Evolutionary conservation across 2,888 invertebrate species (phyloP).

Genomic region (Drosophila mayaguana): DNA sequence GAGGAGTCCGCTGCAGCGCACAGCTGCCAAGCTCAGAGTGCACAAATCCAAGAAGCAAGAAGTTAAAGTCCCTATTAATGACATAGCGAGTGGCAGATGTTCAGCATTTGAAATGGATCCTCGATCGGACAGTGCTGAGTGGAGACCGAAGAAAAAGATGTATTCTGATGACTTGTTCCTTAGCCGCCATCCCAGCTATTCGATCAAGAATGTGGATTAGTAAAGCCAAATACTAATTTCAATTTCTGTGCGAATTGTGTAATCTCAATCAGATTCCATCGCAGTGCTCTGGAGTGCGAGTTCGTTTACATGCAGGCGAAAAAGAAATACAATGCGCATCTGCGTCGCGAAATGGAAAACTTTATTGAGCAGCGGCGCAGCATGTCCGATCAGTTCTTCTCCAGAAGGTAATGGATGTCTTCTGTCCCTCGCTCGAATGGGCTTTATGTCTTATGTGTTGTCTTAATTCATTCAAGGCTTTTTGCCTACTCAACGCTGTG

Average conservation of each 20-base stretch:
- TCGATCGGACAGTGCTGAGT: background rate
- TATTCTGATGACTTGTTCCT: slow-evolving; percentile 34
- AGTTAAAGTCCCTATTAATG: no score
- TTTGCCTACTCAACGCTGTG: slow-evolving; percentile 44
- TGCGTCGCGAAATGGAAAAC: slow-evolving; percentile 35
- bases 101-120: no score
- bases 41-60: background rate
- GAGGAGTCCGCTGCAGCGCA: background rate
- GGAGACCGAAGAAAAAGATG: background rate
- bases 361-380: slow-evolving; percentile 11
- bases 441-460: background rate
- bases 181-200: slow-evolving; percentile 57
- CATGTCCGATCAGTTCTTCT: slow-evolving; percentile 31
- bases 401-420: slow-evolving; percentile 30
- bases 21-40: no score
- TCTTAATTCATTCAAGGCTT: slow-evolving; percentile 16
- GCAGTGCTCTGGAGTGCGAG: slow-evolving; percentile 45
- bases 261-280: background rate
- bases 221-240: background rate
- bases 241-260: background rate
- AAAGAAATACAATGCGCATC: slow-evolving; percentile 37
- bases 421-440: background rate
- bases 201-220: slow-evolving; percentile 49
- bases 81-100: fast-evolving
- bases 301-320: slow-evolving; percentile 23